Base-by-base conservation (phyloP, 2,797 vertebrate species). In the Emydoidea blandingii region DNA sequence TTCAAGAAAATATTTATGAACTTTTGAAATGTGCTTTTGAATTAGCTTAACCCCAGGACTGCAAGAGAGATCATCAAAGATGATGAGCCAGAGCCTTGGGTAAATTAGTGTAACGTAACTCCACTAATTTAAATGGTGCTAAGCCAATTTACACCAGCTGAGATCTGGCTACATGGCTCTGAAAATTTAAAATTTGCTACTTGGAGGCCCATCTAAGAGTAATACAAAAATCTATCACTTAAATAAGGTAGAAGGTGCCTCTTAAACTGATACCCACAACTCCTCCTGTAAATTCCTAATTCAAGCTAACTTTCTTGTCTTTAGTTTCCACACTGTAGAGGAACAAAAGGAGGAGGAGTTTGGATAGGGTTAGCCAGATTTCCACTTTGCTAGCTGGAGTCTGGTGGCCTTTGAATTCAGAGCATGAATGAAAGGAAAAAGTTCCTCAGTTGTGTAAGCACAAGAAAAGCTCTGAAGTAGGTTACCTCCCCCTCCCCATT, bases 1-100 rank as follows among this genome's bases (percentile, higher is more conserved):
- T 74, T 59, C 8, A 50, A 0, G 49, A 74, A 18, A 5, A 25
- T 6, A 8, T 62, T 59, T 79, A 9, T 4, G 2, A 37, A 52
- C 88, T 29, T 19, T 23, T 50, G 34, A 87, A 74, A n/a, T 27
- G 9, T 56, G 53, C 65, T 11, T 6, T 23, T 16, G 3, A 27
- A 57, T 83, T 59, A n/a, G 4, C 31, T 54, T 62, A 41, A 41
- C 16, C 16, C 3, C 0, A 65, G 47, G 47, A 31, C 59, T 59
- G 37, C n/a, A 79, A 90, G 8, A 87, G 7, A 27, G 23, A 1
- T 2, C 52, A 56, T 2, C 34, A 87, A 87, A 95, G 76, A 15
- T 0, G 5, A 52, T 0, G 44, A 56, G 12, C 21, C 50, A 18
- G 31, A 18, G 6, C 19, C 80, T 68, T 31, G 1, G 76, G 29